Evolutionary conservation across 2,113 vertebrate species (phyloP), one percentile per base, ranked within the genome.

Genomic region (Pseudopipra pipra): DNA sequence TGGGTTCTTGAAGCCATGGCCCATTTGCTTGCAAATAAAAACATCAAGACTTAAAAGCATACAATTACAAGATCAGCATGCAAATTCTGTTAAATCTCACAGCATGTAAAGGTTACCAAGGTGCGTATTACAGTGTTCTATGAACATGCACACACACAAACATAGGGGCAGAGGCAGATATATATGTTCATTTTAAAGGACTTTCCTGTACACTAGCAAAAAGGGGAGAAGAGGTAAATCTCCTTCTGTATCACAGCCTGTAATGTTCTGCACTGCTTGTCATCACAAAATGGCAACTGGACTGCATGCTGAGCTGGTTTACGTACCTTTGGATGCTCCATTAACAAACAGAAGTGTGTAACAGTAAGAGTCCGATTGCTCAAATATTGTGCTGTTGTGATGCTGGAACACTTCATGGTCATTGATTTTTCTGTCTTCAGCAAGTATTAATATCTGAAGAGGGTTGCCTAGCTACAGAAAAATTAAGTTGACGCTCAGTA

Each of bases 41-140:
- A 4, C 51, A 95, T 49, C 86, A 94, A 88, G 88, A 78, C 70
- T 71, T 95, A 85, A 86, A 95, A 94, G 21, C 59, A 81, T 66
- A 58, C 30, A 14, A 63, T 93, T 91, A 93, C 12, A 68, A 93
- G 27, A 84, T 63, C 84, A 94, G 62, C 75, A 79, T 87, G 63
- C 85, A 94, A 95, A 61, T 73, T 22, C 30, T 87, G 72, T 92
- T 80, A 88, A 92, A 87, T 91, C 22, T 83, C 85, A 70, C 10
- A 41, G 56, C 21, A 39, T 8, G 4, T 70, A 35, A 52, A 84
- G 59, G 35, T 81, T 95, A 39, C 33, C 22, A 77, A 75, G 35
- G 35, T 90, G 19, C 22, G 23, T 39, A 58, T 77, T 71, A 44
- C 37, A 1, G 52, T 82, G 74, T 90, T 47, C 62, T 55, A 5